Base-by-base conservation (phyloP, 2,113 vertebrate species). In the Barbus barbus region DNA sequence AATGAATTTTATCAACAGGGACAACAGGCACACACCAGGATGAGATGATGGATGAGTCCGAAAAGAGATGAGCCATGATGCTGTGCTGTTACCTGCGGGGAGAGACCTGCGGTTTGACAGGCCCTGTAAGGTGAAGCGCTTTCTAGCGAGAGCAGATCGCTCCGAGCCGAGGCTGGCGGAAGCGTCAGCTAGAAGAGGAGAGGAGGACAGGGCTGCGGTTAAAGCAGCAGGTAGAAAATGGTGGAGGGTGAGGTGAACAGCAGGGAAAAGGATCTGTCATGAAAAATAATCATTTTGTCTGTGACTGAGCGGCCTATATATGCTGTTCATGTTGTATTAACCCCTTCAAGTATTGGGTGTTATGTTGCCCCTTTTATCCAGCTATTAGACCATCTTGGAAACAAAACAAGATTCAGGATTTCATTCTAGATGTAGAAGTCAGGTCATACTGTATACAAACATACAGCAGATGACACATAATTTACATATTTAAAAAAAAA, bases 81-180 rank as follows among this genome's bases (percentile, higher is more conserved):
- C 31, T 24, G n/a, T n/a, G n/a, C 69, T 44, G 14, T 95, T 95
- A 95, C 95, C 95, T 95, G 94, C 92, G 90, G 93, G 92, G 86
- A 93, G 93, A 89, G 94, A 91, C 91, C 95, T 95, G 93, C 95
- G 94, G 92, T 95, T 95, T 92, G 95, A 95, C 91, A 95, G 94
- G 90, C 95, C 94, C 91, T 95, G 95, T 84, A 95, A 94, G 93
- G 94, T 95, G 94, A 95, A 95, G 89, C 95, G 93, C 92, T 95
- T 95, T 94, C 93, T 93, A 95, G 95, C 93, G 89, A 95, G 92
- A 90, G 94, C 93, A 36, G 83, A 93, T 84, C 91, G 93, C 91
- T 95, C 94, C 91, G 93, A 92, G 88, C 92, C 94, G 93, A 94
- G 91, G 91, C 91, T 94, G 92, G 92, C 88, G 89, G 93, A 90